phyloP scores from a whole-genome alignment of 2,888 invertebrate genomes.

The Eupithecia subumbrata region DNA sequence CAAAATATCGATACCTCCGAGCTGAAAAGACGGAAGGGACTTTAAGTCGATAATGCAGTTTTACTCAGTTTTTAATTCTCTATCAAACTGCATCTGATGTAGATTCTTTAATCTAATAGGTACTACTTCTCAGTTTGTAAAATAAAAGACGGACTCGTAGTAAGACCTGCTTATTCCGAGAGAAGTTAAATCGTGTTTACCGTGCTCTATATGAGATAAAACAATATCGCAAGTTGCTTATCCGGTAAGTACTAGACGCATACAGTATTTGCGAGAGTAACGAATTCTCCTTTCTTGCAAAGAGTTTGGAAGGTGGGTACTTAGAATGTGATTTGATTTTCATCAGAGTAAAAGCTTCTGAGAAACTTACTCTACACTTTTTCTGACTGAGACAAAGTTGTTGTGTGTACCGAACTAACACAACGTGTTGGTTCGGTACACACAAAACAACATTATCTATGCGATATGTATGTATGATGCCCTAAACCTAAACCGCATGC shows the following conservation, averaged over 20 bases:
- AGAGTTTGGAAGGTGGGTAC: neutral
- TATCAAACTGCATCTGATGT: too few species aligned
- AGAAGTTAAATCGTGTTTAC: constrained; percentile 64
- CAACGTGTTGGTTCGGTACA: too few species aligned
- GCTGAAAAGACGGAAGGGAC: too few species aligned
- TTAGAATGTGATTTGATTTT: constrained; percentile 4
- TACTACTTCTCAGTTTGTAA: too few species aligned
- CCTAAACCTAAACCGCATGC: too few species aligned
- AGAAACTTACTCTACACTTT: neutral
- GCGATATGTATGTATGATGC: too few species aligned
- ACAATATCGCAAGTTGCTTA: constrained; percentile 60
- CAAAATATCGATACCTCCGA: too few species aligned
- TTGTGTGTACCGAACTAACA: neutral
- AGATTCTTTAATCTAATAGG: neutral
- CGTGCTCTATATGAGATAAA: constrained; percentile 59
- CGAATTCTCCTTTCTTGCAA: neutral
- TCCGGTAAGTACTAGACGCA: constrained; percentile 52
- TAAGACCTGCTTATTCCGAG: constrained; percentile 54
- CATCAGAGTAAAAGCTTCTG: constrained; percentile 1
- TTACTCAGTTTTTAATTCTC: too few species aligned
- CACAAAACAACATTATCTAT: too few species aligned
- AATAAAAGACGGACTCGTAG: constrained; percentile 33
- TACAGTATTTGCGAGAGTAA: constrained; percentile 25
- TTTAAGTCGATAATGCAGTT: too few species aligned
- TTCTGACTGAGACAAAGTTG: neutral